Evolutionary conservation across 2,797 vertebrate genomes (phyloP), one percentile per base, ranked within the genome.

Genomic region (Pitangus sulphuratus): DNA sequence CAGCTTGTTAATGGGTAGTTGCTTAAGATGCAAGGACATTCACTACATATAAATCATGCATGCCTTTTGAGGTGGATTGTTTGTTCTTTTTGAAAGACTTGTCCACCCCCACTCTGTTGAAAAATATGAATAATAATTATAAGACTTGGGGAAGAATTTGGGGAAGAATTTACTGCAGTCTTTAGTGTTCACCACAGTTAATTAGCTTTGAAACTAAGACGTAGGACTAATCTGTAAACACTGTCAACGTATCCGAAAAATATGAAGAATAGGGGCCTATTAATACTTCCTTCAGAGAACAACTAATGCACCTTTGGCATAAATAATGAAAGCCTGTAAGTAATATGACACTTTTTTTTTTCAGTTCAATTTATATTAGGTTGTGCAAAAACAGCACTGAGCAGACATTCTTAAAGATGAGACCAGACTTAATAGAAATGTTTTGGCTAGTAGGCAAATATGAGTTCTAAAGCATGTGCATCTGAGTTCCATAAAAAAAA

Each of bases 201-300:
- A 96, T 96, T 95, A 91, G 22, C 74, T 95, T 77, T 90, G 76
- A 93, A 84, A 83, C 39, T 48, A 80, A 94, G 33, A 85, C 1
- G 1, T 80, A 84, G 28, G 22, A 88, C 40, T 93, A 50, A 86
- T 95, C 79, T 87, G 48, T 89, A 96, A 96, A 93, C 40, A 90
- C 64, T 94, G 91, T 87, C 93, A 93, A 30, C 1, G 2, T 24
- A 78, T 61, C 28, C 91, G 54, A 93, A 95, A 94, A 95, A 90
- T 70, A 91, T 94, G 84, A 94, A 95, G 64, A 94, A 76, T 88
- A 84, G 6, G 12, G 15, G 7, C 8, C 31, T 90, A 90, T 90
- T 95, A 96, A 95, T 96, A 90, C 44, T 71, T 94, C n/a, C 56
- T 93, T 92, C 57, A 89, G 50, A 94, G 64, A 94, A 86, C 22